These are phyloP conservation scores for Lerista edwardsae DNA, from an alignment of 2,797 vertebrate species.

Conservation along the genomic window DNA sequence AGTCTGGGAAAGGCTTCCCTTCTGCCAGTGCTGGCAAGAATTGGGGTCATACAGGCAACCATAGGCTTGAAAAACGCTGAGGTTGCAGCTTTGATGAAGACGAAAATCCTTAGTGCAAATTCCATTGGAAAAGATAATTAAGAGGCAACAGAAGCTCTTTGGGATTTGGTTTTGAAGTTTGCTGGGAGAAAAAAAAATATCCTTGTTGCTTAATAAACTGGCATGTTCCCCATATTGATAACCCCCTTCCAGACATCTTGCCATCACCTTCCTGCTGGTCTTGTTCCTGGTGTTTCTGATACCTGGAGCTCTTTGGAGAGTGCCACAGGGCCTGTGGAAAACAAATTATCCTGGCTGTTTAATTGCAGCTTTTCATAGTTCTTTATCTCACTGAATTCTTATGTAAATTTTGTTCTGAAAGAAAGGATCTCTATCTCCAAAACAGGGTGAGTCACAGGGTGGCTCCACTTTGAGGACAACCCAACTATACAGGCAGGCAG, in stretches of 20 bases:
- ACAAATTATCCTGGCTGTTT: slow-evolving; percentile 68
- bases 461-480: background rate
- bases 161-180: slow-evolving; percentile 52
- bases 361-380: slow-evolving; percentile 65
- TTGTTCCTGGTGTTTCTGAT: slow-evolving; percentile 68
- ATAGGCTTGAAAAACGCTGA: background rate
- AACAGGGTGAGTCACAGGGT: slow-evolving; percentile 29
- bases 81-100: background rate
- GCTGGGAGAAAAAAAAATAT: slow-evolving; percentile 40
- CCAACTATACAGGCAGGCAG: background rate
- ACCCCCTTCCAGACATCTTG: slow-evolving; percentile 69
- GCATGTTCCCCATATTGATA: slow-evolving; percentile 60
- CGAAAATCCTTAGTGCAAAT: slow-evolving; percentile 26
- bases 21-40: background rate
- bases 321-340: slow-evolving; percentile 66
- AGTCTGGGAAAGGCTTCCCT: background rate
- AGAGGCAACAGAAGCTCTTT: background rate
- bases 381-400: slow-evolving; percentile 67
- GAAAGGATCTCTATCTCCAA: slow-evolving; percentile 50
- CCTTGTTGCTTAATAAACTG: slow-evolving; percentile 62
- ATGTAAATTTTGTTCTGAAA: slow-evolving; percentile 67
- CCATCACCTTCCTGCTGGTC: slow-evolving; percentile 59
- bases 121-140: background rate
- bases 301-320: slow-evolving; percentile 70
- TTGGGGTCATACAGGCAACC: background rate